Conservation (phyloP, 2,113 vertebrate species). For the Talpa occidentalis region DNA sequence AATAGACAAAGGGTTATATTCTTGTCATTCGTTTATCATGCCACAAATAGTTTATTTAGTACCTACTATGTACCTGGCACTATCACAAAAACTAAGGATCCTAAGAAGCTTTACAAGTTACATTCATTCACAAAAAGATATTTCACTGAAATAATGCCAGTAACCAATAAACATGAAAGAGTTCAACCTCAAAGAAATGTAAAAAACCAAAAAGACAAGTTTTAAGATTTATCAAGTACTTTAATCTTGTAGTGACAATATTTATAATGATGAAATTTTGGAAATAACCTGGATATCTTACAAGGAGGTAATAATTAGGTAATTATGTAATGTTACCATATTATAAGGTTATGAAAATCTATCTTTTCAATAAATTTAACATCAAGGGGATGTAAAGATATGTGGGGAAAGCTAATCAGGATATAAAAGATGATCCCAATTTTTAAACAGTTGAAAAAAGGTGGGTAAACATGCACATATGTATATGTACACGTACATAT, state of each 20-base stretch:
- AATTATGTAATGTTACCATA: neutral
- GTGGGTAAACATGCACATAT: neutral
- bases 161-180: constrained; percentile 47
- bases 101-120: constrained; percentile 12
- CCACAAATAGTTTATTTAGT: constrained; percentile 7
- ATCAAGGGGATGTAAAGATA: constrained; percentile 13
- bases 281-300: neutral
- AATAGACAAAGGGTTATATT: constrained; percentile 17
- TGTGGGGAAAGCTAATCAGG: constrained; percentile 18
- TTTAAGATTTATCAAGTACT: constrained; percentile 37
- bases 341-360: neutral
- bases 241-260: neutral
- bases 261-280: neutral
- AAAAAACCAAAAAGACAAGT: neutral
- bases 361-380: constrained; percentile 2
- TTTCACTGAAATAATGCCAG: constrained; percentile 28
- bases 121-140: constrained; percentile 11
- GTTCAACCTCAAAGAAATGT: neutral
- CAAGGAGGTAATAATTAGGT: neutral
- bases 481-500: neutral
- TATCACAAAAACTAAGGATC: neutral
- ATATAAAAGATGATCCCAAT: neutral
- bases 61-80: constrained; percentile 17
- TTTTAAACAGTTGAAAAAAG: neutral
- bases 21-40: neutral